These are phyloP conservation scores for Leptosomus discolor DNA, from an alignment of 2,113 vertebrate species.

Conservation along the genomic window DNA sequence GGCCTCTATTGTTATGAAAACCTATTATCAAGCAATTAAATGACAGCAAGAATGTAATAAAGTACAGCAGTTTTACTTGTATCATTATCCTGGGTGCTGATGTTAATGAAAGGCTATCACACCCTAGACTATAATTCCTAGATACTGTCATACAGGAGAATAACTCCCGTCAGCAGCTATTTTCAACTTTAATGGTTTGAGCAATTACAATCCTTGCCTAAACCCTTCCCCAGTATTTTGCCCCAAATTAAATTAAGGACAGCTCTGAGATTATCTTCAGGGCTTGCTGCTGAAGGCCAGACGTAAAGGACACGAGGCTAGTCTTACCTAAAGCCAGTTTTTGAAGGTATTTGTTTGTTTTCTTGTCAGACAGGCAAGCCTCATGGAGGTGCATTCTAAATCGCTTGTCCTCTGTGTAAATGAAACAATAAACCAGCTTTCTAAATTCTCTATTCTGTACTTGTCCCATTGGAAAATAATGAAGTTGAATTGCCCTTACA, in stretches of 20 bases:
- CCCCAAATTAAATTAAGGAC: constrained; percentile 1
- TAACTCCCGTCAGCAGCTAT: constrained; percentile 28
- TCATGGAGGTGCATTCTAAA: not conserved
- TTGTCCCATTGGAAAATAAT: not conserved
- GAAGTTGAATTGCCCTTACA: not conserved
- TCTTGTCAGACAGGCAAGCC: not conserved
- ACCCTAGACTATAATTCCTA: constrained; percentile 46
- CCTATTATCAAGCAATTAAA: constrained; percentile 68
- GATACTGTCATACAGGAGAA: constrained; percentile 17
- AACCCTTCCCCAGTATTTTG: not conserved
- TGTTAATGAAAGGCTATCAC: constrained; percentile 62
- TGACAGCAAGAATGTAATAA: constrained; percentile 58
- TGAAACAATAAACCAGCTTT: not conserved
- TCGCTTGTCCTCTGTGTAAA: not conserved
- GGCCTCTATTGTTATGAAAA: constrained; percentile 54
- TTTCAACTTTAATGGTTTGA: not conserved
- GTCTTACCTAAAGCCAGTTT: not conserved
- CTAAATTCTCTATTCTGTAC: not conserved
- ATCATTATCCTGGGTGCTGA: constrained; percentile 63
- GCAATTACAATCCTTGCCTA: not conserved
- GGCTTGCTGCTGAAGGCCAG: not conserved
- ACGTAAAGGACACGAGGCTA: not conserved
- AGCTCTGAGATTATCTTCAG: not conserved
- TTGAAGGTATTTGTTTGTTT: not conserved
- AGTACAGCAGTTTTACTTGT: constrained; percentile 50